Conservation (phyloP, 1,140 invertebrate genomes). For the Leguminivora glycinivorella region DNA sequence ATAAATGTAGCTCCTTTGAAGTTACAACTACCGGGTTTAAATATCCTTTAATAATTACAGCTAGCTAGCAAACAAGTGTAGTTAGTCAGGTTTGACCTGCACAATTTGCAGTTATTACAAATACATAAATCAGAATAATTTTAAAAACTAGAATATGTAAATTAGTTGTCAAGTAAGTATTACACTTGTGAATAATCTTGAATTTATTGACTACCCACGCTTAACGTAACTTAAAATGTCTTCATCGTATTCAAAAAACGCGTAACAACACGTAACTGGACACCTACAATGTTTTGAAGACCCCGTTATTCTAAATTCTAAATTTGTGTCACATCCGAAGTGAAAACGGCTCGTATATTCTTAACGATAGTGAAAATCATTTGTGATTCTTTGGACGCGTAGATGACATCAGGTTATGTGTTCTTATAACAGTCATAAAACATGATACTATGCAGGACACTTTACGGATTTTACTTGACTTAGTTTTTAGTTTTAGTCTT, state of each 20-base stretch:
- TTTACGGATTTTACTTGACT: background rate
- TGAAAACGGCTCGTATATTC: conserved; percentile 24
- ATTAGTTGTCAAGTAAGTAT: background rate
- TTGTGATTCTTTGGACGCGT: conserved; percentile 20
- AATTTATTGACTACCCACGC: background rate
- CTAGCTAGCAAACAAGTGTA: background rate
- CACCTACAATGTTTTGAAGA: background rate
- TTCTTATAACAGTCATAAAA: conserved; percentile 21
- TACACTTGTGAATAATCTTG: background rate
- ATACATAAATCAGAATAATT: background rate
- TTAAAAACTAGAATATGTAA: background rate
- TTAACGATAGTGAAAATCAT: conserved; percentile 24
- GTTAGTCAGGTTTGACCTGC: background rate
- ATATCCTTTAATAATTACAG: background rate
- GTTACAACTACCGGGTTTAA: background rate
- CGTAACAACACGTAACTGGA: conserved; percentile 11
- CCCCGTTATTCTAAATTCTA: conserved; percentile 21
- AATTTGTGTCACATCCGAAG: conserved; percentile 25
- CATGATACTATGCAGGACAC: background rate
- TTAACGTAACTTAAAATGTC: background rate
- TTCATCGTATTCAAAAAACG: conserved; percentile 10
- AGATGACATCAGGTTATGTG: conserved; percentile 5
- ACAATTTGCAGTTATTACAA: background rate
- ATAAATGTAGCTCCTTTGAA: background rate
- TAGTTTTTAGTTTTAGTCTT: too few relatives aligned